These are phyloP conservation scores for Kryptolebias ocellatus DNA, from an alignment of 2,797 vertebrate species.

Conservation along the genomic window DNA sequence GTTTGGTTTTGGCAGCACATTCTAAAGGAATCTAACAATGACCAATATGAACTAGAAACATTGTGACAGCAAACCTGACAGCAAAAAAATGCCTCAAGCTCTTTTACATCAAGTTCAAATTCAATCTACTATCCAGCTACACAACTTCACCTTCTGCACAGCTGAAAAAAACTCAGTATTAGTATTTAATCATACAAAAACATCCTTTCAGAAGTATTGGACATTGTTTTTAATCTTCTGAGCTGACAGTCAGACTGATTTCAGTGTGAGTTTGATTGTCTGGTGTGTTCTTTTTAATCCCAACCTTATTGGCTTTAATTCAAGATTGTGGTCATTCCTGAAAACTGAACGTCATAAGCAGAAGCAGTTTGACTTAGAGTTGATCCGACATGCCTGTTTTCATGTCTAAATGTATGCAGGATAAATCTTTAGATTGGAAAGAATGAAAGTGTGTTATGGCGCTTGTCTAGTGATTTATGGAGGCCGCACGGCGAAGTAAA, in stretches of 20 bases:
- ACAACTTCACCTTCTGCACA: neutral
- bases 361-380: conserved; percentile 9
- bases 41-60: neutral
- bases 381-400: conserved; percentile 8
- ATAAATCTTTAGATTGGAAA: conserved; percentile 13
- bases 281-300: conserved; percentile 12
- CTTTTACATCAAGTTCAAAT: conserved; percentile 2
- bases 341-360: conserved; percentile 8
- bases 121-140: neutral
- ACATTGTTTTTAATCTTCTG: conserved; percentile 40
- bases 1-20: neutral
- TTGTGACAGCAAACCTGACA: neutral
- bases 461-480: conserved; percentile 35
- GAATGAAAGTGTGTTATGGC: conserved; percentile 11
- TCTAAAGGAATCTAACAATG: neutral
- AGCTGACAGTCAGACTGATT: conserved; percentile 37
- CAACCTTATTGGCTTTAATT: conserved; percentile 21
- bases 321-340: too few relatives aligned
- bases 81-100: neutral
- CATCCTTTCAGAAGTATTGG: conserved; percentile 18
- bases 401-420: neutral
- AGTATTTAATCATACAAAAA: conserved; percentile 26
- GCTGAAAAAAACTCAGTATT: neutral
- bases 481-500: conserved; percentile 25
- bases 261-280: conserved; percentile 28